These are phyloP conservation scores for Ochlodes sylvanus DNA, from an alignment of 2,888 invertebrate species.

Conservation along the genomic window DNA sequence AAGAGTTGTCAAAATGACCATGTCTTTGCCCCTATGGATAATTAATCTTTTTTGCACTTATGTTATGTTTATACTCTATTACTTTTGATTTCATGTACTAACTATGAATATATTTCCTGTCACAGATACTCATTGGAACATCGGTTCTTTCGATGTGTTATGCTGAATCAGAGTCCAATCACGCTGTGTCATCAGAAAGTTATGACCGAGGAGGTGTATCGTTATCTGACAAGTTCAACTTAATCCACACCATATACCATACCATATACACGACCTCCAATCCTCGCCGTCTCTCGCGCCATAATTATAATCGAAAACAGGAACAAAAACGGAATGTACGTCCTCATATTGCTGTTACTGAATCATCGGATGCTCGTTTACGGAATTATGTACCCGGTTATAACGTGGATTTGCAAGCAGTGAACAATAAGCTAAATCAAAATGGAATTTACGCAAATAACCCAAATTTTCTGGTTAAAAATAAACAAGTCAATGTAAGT, in stretches of 20 bases:
- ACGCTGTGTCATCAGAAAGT: constrained; percentile 50
- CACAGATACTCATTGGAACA: constrained; percentile 15
- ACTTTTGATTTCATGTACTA: no score
- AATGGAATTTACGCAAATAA: constrained; percentile 1
- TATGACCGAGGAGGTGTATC: constrained; percentile 51
- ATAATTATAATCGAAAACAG: not conserved
- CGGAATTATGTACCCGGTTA: constrained; percentile 10
- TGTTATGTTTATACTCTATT: no score
- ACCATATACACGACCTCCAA: constrained; percentile 47
- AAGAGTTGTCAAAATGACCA: no score
- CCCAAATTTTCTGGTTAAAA: constrained; percentile 21
- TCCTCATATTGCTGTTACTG: not conserved
- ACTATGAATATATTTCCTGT: constrained; percentile 1
- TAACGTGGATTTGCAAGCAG: constrained; percentile 10
- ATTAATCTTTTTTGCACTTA: no score
- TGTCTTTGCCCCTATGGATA: no score
- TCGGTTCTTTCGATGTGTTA: not conserved
- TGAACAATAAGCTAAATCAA: constrained; percentile 9
- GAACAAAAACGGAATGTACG: not conserved
- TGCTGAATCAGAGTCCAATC: constrained; percentile 35
- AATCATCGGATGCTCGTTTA: not conserved
- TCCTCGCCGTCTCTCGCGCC: not conserved
- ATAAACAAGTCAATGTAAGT: constrained; percentile 28
- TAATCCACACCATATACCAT: constrained; percentile 49
- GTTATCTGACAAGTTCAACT: constrained; percentile 48